Base-by-base conservation (phyloP, 2,113 vertebrate genomes). In the Argyrosomus japonicus region DNA sequence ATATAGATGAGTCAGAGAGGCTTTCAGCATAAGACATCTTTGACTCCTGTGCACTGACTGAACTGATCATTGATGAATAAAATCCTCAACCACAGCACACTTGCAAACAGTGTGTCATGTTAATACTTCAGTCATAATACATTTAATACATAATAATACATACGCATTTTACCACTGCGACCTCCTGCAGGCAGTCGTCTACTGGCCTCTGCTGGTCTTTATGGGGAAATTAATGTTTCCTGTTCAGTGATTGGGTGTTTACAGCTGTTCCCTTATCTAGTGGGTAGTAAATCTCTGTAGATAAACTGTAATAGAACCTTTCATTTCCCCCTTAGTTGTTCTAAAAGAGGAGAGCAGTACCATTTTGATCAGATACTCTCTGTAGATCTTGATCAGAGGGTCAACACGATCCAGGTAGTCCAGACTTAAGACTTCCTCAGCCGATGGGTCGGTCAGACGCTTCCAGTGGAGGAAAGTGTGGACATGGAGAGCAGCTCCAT, bases 401-500 rank as follows among this genome's bases (percentile, higher is more conserved):
- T 73, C 69, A 18, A 67, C 50, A 6, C 4, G 12, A 14, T 58
- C 10, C 51, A 65, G 60, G 69, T 81, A 73, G 25, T 58, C 25
- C 43, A 50, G 51, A 58, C 69, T 65, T 47, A 73, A 81, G 40
- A 15, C 27, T 6, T 81, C 61, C 15, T 11, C 51, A 5, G 23
- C 68, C 19, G 78, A 73, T 14, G 61, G 11, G 25, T 43, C 2
- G 21, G 53, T 74, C 53, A 81, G 61, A 40, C 78, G 69, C 53
- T 67, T 50, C 78, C 69, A 73, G 61, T 73, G 78, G 21, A 81
- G 51, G 15, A 81, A 43, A 27, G 45, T 81, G 78, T 81, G 78
- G 36, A 81, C 5, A 2, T 73, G 61, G 43, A 80, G 78, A 25
- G 78, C 78, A 58, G 68, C 78, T 10, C 77, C 68, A 1, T 79